Evolutionary conservation across 2,888 invertebrate genomes (phyloP).

Genomic region (Parnassius smintheus): DNA sequence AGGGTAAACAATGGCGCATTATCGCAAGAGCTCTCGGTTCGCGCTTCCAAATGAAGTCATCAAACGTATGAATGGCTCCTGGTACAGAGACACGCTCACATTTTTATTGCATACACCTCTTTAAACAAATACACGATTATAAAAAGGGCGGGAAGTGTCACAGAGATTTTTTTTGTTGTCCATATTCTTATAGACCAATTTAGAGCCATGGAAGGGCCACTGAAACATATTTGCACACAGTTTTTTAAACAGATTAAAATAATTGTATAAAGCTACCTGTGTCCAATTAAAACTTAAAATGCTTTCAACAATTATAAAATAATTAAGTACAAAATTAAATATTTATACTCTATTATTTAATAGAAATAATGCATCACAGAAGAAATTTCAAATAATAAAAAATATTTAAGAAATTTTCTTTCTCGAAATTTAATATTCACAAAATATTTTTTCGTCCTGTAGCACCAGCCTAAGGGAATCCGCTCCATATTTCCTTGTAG

Average conservation of each 20-base stretch:
- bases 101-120: conserved; percentile 75
- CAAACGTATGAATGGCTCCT: conserved; percentile 77
- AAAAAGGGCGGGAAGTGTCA: conserved; percentile 49
- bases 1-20: conserved; percentile 81
- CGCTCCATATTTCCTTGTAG: too few relatives aligned
- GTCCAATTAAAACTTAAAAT: conserved; percentile 4
- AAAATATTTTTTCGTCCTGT: too few relatives aligned
- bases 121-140: conserved; percentile 71
- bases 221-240: conserved; percentile 33
- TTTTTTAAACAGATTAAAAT: conserved; percentile 13
- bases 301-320: background rate
- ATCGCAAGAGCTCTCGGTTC: conserved; percentile 75
- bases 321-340: background rate
- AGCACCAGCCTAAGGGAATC: too few relatives aligned
- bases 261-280: background rate
- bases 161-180: conserved; percentile 40
- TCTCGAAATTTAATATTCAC: too few relatives aligned
- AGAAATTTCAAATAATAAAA: too few relatives aligned
- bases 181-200: conserved; percentile 29
- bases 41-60: conserved; percentile 79
- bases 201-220: conserved; percentile 38
- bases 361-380: too few relatives aligned
- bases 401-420: too few relatives aligned
- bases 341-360: too few relatives aligned
- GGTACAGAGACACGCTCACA: conserved; percentile 68